Base-by-base conservation (phyloP, 2,888 invertebrate genomes). In the Drosophila affinis region DNA sequence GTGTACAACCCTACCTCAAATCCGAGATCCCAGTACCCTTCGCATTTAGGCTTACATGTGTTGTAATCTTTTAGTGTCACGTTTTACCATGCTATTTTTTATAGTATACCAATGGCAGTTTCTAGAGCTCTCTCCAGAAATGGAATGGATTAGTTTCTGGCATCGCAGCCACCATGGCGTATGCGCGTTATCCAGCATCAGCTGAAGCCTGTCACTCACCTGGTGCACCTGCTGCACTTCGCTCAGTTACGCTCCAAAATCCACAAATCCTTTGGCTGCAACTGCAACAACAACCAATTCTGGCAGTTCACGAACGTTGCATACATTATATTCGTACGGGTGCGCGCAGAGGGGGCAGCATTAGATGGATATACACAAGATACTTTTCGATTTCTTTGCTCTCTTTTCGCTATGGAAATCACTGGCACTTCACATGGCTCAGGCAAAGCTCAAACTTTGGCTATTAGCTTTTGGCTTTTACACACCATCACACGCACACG, bases 191-290 rank as follows among this genome's bases (percentile, higher is more conserved):
- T 72, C 45, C 29, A 44, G 21, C 21, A 0, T 21, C 21, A 21
- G 55, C 55, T 45, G 61, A 46, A 9, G 34, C 27, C 9, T 48
- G 39, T 17, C 7, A 5, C 70, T 63, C 34, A 72, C 72, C 72
- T 72, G 58, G 72, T 72, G 72, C 72, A 69, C 65, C 81, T 74
- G 74, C 62, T 73, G 81, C 87, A 77, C 72, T 49, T 47, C 54
- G 47, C 58, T 72, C 63, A 72, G 73, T 58, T 62, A 62, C 71
- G 78, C 71, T 80, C 74, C 76, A 90, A 88, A 79, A 90, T 89
- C 87, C 90, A 89, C 81, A 90, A 81, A 89, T 89, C 90, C 85
- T 90, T 89, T 75, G 89, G 90, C 84, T 89, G 91, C 79, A 90
- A 87, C 65, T 87, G 88, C 84, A 90, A 82, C 77, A 90, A 85